Conservation (phyloP, 2,113 vertebrate species). For the Pachycephala philippinensis region DNA sequence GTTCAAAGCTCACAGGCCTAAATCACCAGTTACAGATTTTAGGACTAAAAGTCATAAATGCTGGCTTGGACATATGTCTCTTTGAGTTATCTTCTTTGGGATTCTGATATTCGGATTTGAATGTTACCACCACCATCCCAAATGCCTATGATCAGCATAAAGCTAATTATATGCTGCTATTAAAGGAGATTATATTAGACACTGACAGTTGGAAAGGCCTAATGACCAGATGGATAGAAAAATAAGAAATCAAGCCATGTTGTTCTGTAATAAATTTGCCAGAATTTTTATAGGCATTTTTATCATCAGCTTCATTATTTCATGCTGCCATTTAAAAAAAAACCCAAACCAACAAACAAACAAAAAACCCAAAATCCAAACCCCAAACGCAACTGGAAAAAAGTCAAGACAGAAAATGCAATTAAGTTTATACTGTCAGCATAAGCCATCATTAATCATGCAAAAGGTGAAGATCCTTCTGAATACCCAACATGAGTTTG, state of each 20-base stretch:
- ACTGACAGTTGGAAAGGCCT: slow-evolving; percentile 75
- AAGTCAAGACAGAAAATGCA: not conserved
- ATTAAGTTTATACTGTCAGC: not conserved
- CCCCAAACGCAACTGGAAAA: not conserved
- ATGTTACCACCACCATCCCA: slow-evolving; percentile 15
- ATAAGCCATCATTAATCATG: not conserved
- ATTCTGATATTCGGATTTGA: slow-evolving; percentile 63
- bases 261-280: slow-evolving; percentile 59
- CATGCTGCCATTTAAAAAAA: not conserved
- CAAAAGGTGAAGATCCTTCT: not conserved
- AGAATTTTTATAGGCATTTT: slow-evolving; percentile 60
- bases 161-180: slow-evolving; percentile 70
- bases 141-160: slow-evolving; percentile 66
- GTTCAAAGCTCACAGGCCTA: slow-evolving; percentile 51
- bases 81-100: slow-evolving; percentile 57
- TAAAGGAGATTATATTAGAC: slow-evolving; percentile 71
- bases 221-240: slow-evolving; percentile 72
- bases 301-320: slow-evolving; percentile 50
- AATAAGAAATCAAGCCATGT: slow-evolving; percentile 29
- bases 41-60: slow-evolving; percentile 46
- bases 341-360: not conserved
- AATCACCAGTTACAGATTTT: slow-evolving; percentile 50
- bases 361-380: not conserved
- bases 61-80: slow-evolving; percentile 58
- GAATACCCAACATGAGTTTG: not conserved